These are phyloP conservation scores for Barnardius zonarius DNA, from an alignment of 2,113 vertebrate species.

Conservation along the genomic window DNA sequence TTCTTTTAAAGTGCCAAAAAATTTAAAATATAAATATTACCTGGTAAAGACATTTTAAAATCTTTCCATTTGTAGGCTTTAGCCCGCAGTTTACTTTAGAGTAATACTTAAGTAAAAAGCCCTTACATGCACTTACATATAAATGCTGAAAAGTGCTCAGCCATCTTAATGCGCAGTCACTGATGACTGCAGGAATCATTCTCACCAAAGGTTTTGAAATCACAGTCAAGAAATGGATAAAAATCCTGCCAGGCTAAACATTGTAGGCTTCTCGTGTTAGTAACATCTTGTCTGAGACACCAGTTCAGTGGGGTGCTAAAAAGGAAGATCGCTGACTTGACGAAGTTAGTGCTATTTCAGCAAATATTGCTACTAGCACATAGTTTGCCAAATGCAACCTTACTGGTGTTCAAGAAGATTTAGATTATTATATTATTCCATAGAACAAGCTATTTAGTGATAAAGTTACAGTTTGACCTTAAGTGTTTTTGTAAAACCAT, in stretches of 20 bases:
- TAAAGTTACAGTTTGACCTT: not conserved
- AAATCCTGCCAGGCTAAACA: constrained; percentile 30
- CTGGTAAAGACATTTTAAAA: not conserved
- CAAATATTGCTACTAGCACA: not conserved
- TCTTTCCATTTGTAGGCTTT: not conserved
- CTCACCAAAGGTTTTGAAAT: not conserved
- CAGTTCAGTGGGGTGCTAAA: not conserved
- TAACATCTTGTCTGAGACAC: constrained; percentile 31
- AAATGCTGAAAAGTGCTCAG: not conserved
- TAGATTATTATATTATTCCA: not conserved
- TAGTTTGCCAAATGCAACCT: not conserved
- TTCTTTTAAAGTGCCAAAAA: not conserved
- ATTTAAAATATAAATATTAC: not conserved
- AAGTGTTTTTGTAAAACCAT: not conserved
- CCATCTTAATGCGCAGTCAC: not conserved
- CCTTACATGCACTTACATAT: not conserved
- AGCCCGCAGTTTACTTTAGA: not conserved
- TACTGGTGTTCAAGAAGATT: not conserved
- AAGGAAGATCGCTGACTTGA: not conserved
- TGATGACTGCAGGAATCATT: not conserved
- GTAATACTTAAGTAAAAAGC: not conserved
- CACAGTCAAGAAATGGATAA: constrained; percentile 22
- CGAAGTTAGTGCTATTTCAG: constrained; percentile 21
- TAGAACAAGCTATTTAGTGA: not conserved
- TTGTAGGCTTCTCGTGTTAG: constrained; percentile 11